A percentile compares a stretch with the other conserved stretches of the same genome.
Evolutionary conservation across 2,888 invertebrate genomes (phyloP).

Genomic region (Chloroclystis v-ata): DNA sequence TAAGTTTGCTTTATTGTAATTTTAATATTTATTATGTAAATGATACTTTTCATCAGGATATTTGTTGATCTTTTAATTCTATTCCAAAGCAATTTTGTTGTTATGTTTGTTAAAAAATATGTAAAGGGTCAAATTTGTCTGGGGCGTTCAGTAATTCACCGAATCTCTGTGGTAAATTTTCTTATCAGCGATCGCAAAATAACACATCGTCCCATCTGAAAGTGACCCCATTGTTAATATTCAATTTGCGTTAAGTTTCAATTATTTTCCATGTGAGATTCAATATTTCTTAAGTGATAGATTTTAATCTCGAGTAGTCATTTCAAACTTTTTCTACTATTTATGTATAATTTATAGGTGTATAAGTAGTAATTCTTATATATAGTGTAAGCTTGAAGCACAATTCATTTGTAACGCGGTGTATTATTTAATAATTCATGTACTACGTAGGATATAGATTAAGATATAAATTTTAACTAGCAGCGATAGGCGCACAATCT

Average conservation of each 20-base stretch:
- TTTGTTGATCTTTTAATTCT: no score
- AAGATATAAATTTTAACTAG: constrained; percentile 51
- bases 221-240: not conserved
- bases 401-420: constrained; percentile 44
- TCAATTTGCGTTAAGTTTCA: not conserved
- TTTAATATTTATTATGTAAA: not conserved
- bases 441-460: constrained; percentile 48
- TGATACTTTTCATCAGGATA: no score
- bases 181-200: not conserved
- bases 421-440: constrained; percentile 43
- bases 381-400: constrained; percentile 45
- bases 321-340: constrained; percentile 33
- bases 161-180: no score
- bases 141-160: no score
- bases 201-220: not conserved
- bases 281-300: not conserved
- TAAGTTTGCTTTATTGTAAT: not conserved
- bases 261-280: not conserved
- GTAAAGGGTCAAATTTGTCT: not conserved
- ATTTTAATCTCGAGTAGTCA: constrained; percentile 34
- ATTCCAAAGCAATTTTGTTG: no score
- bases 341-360: constrained; percentile 29
- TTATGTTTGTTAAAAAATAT: not conserved
- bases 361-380: constrained; percentile 30
- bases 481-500: constrained; percentile 47